A percentile compares a stretch with the other conserved stretches of the same genome.
phyloP scores from a whole-genome alignment of 2,113 vertebrate genomes.

The Charadrius vociferus region DNA sequence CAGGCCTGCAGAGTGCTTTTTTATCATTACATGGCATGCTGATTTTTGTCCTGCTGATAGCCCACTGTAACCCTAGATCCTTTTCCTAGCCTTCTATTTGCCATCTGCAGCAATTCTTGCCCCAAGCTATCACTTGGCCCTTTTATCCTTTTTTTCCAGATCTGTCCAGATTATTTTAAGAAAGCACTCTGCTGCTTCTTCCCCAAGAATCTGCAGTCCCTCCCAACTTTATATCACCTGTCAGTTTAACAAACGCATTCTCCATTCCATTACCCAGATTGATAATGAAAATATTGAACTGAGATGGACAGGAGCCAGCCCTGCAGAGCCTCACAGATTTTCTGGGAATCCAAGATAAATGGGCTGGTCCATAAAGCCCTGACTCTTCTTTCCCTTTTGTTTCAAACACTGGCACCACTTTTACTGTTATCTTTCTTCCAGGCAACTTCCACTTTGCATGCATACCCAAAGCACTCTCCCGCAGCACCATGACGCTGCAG shows the following conservation, averaged over 20 bases:
- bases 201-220: background rate
- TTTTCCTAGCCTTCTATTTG: background rate
- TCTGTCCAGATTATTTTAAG: background rate
- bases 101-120: background rate
- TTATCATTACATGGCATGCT: background rate
- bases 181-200: background rate
- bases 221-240: background rate
- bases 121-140: background rate
- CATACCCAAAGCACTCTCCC: background rate
- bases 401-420: background rate
- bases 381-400: background rate
- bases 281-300: slow-evolving; percentile 58
- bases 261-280: slow-evolving; percentile 54
- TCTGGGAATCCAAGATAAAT: slow-evolving; percentile 53
- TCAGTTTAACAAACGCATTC: slow-evolving; percentile 44
- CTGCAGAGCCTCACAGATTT: slow-evolving; percentile 49
- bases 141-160: slow-evolving; percentile 4
- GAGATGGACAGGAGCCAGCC: slow-evolving; percentile 53
- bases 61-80: background rate
- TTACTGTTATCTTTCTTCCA: background rate
- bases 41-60: background rate
- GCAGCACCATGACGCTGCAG: background rate
- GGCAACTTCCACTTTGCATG: fast-evolving
- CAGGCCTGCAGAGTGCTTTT: background rate
- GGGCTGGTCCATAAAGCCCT: background rate